A percentile compares a stretch with the other conserved stretches of the same genome.
Conservation (phyloP, 2,113 vertebrate genomes). For the Sus scrofa region T2T-Sscrofa CM000829.6:31492501-31493000, state of each 20-base stretch:
- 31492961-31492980: not conserved
- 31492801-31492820: not conserved
- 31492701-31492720: not conserved
- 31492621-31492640: no score
- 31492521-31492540: no score
- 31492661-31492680: not conserved
- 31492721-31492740: not conserved
- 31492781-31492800: not conserved
- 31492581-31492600: no score
- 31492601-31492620: no score
- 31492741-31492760: not conserved
- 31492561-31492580: no score
- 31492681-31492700: not conserved
- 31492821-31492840: not conserved
- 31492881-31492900: not conserved
- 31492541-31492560: no score
- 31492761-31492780: not conserved
- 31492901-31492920: not conserved
- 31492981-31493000: not conserved
- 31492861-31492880: not conserved
- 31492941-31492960: not conserved
- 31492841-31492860: not conserved
- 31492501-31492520: no score
- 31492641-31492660: no score
- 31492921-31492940: not conserved